phyloP scores from a whole-genome alignment of 2,113 vertebrate species.

The Australoheros scitulus region DNA sequence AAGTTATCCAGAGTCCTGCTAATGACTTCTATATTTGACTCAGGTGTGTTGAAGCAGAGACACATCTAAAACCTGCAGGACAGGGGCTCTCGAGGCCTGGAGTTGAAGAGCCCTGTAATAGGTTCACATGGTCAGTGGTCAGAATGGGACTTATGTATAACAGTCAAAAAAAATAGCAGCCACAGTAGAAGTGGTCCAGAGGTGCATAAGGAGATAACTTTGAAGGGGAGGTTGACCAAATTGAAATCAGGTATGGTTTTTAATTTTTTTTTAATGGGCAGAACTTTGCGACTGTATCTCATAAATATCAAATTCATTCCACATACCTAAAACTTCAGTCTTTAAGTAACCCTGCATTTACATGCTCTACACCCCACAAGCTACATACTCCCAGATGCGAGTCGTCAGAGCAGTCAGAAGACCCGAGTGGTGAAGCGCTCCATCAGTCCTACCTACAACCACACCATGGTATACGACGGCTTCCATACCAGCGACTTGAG shows the following conservation, averaged over 20 bases:
- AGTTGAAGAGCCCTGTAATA: too few species aligned
- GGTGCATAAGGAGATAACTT: background rate
- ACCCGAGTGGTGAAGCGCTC: slow-evolving; percentile 86
- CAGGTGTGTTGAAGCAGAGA: too few species aligned
- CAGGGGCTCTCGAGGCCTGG: too few species aligned
- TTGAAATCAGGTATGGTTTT: background rate
- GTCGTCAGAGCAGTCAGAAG: slow-evolving; percentile 87
- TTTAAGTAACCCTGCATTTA: background rate
- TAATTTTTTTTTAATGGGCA: background rate
- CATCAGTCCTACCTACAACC: slow-evolving; percentile 90
- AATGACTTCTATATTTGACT: too few species aligned
- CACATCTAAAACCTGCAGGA: too few species aligned
- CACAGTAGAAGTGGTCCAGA: background rate
- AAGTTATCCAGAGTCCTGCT: too few species aligned
- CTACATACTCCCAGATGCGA: slow-evolving; percentile 92
- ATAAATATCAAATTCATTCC: background rate
- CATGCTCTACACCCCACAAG: slow-evolving; percentile 65
- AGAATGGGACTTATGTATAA: background rate
- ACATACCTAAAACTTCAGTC: background rate
- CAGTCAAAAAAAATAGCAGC: background rate
- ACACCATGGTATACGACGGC: slow-evolving; percentile 99
- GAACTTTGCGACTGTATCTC: background rate
- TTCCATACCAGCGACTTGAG: slow-evolving; percentile 87
- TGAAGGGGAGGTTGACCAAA: background rate
- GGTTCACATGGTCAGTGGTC: background rate